phyloP scores from a whole-genome alignment of 2,888 invertebrate genomes.

The Dilophus febrilis region DNA sequence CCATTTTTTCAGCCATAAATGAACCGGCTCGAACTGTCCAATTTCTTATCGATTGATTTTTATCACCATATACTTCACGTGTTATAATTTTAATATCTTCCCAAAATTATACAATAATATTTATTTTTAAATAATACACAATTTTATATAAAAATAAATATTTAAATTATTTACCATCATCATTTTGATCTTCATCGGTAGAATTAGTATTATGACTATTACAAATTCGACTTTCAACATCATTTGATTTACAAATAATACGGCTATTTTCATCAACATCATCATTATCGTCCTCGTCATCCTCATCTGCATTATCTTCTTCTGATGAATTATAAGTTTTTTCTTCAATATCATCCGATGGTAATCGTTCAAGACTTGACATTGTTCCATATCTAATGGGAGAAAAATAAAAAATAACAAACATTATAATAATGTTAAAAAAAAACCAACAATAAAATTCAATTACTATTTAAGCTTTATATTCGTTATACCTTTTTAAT shows the following conservation, averaged over 20 bases:
- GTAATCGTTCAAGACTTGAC: slow-evolving; percentile 52
- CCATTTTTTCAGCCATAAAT: slow-evolving; percentile 68
- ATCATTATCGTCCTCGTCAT: slow-evolving; percentile 17
- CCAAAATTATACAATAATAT: slow-evolving; percentile 7
- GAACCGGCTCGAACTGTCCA: slow-evolving; percentile 70
- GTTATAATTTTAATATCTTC: slow-evolving; percentile 12
- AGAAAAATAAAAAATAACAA: no score
- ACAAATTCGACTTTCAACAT: no score
- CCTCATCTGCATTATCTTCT: slow-evolving; percentile 22
- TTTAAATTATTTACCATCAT: slow-evolving; percentile 9
- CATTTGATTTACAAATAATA: no score
- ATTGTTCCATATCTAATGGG: slow-evolving; percentile 45
- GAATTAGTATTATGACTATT: no score
- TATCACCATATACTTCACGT: slow-evolving; percentile 13
- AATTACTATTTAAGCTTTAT: no score
- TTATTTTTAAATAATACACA: slow-evolving; percentile 20
- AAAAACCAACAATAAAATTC: no score
- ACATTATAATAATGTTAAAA: no score
- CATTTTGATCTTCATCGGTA: slow-evolving; percentile 14
- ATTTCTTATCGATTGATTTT: slow-evolving; percentile 25
- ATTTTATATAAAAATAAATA: slow-evolving; percentile 15
- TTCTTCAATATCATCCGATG: slow-evolving; percentile 43
- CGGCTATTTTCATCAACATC: slow-evolving; percentile 14
- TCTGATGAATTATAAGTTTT: slow-evolving; percentile 23
- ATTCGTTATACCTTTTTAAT: slow-evolving; percentile 28